Conservation (phyloP, 2,888 invertebrate genomes). For the Amphipoea lucens region DNA sequence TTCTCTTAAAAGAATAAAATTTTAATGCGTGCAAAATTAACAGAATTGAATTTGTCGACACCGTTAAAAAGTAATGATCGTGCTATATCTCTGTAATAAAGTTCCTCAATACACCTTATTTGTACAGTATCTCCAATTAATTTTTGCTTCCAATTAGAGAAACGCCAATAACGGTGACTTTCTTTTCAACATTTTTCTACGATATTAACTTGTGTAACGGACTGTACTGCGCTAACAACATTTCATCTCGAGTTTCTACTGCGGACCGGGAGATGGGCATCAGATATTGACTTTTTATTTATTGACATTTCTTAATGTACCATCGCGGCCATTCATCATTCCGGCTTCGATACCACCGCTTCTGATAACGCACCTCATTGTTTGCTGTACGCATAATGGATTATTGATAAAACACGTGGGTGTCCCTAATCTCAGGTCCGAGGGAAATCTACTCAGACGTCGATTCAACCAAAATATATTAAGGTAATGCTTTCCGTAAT, state of each 20-base stretch:
- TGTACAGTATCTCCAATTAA: constrained; percentile 54
- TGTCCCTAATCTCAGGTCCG: constrained; percentile 85
- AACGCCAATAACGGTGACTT: constrained; percentile 38
- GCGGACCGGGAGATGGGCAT: constrained; percentile 75
- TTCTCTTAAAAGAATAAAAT: constrained; percentile 40
- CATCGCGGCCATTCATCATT: constrained; percentile 85
- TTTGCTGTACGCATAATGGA: constrained; percentile 89
- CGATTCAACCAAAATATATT: constrained; percentile 82
- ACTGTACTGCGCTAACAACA: constrained; percentile 57
- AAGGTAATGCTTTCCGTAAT: constrained; percentile 81
- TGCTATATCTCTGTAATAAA: constrained; percentile 25
- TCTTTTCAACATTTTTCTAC: constrained; percentile 48
- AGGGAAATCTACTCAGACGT: constrained; percentile 82
- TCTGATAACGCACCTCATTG: constrained; percentile 88
- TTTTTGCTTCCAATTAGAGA: constrained; percentile 59
- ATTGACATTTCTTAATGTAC: constrained; percentile 90
- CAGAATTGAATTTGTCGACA: constrained; percentile 33
- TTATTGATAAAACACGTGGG: constrained; percentile 90
- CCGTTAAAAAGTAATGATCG: constrained; percentile 34
- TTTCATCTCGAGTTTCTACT: constrained; percentile 78
- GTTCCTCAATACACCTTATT: constrained; percentile 42
- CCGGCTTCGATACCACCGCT: constrained; percentile 77
- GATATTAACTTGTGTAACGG: constrained; percentile 46
- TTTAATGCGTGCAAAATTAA: constrained; percentile 43
- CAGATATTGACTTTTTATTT: constrained; percentile 88